Evolutionary conservation across 2,113 vertebrate species (phyloP).

Genomic region (Pedionomus torquatus): DNA sequence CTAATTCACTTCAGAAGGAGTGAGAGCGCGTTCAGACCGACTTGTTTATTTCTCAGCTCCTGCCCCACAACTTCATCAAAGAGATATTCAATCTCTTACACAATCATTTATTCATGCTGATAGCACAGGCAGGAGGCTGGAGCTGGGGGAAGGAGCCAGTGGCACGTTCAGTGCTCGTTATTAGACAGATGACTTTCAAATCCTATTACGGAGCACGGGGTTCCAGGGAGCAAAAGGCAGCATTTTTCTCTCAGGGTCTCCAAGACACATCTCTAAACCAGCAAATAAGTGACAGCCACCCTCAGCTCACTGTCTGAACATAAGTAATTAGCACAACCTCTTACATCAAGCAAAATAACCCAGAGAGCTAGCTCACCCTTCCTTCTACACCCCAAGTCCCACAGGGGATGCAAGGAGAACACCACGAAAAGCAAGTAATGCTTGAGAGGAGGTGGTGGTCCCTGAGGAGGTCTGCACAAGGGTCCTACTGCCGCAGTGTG

Average conservation of each 20-base stretch:
- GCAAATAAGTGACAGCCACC: background rate
- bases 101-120: background rate
- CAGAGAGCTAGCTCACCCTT: background rate
- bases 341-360: fast-evolving
- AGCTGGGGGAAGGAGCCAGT: background rate
- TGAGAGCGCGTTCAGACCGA: background rate
- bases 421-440: fast-evolving
- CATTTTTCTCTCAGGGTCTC: background rate
- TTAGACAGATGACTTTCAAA: background rate
- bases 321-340: background rate
- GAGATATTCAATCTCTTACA: background rate
- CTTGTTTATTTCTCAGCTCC: background rate
- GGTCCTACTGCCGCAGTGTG: fast-evolving
- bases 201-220: background rate
- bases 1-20: background rate
- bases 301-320: background rate
- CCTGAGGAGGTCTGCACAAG: background rate
- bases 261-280: background rate
- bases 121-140: background rate
- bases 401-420: fast-evolving
- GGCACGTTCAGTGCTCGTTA: background rate
- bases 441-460: fast-evolving
- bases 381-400: fast-evolving
- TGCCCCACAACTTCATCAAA: background rate
- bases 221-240: background rate